Evolutionary conservation across 2,888 invertebrate genomes (phyloP).

Genomic region (Nipponacmea schrenckii): DNA sequence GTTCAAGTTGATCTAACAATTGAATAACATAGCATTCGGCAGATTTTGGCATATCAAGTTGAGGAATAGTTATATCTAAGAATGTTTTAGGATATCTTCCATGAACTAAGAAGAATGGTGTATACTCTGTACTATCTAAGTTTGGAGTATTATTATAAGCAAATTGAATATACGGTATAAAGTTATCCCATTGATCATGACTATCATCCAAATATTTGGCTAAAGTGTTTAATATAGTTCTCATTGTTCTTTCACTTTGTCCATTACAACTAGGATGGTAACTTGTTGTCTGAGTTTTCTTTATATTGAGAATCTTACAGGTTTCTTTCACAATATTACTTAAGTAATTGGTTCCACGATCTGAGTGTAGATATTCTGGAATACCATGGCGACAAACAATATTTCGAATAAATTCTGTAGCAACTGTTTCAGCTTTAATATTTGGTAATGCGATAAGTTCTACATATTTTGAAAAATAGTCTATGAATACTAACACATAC

Average conservation of each 20-base stretch:
- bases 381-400: constrained; percentile 19
- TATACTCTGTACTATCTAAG: not conserved
- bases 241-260: not conserved
- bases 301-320: constrained; percentile 8
- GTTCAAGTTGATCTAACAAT: not conserved
- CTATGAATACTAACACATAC: constrained; percentile 10
- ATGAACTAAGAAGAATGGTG: not conserved
- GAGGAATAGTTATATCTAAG: not conserved
- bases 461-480: constrained; percentile 16
- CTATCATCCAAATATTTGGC: not conserved
- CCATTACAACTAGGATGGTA: constrained; percentile 15
- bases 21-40: not conserved
- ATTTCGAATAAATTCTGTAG: constrained; percentile 6
- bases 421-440: constrained; percentile 12
- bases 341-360: constrained; percentile 9
- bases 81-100: not conserved
- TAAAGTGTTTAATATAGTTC: not conserved
- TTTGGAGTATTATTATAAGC: not conserved
- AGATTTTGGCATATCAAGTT: not conserved
- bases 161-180: not conserved
- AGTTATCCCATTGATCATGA: not conserved
- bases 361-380: constrained; percentile 1
- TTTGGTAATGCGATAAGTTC: constrained; percentile 13
- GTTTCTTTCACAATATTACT: constrained; percentile 17
- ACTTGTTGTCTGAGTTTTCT: constrained; percentile 16